Evolutionary conservation across 2,888 invertebrate genomes (phyloP).

Genomic region (Drosophila buzzatii): DNA sequence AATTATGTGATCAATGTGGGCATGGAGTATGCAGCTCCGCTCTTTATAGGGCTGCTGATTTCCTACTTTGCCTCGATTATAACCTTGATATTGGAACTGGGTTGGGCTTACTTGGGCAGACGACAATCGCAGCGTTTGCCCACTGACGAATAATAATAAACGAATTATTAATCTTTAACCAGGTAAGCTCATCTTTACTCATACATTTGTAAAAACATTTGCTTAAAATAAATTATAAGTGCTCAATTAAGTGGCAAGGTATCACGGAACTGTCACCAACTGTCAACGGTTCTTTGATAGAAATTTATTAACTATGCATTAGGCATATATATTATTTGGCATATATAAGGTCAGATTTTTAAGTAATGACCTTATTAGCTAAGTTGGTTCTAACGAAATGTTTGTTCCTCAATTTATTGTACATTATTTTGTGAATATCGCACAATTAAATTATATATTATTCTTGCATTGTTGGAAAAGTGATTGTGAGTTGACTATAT

Average conservation of each 20-base stretch:
- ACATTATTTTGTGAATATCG: constrained; percentile 57
- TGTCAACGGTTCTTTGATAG: constrained; percentile 18
- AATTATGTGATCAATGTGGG: constrained; percentile 79
- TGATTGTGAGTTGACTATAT: constrained; percentile 34
- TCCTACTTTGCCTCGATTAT: constrained; percentile 57
- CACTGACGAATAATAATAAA: background rate
- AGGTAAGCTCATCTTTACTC: constrained; percentile 16
- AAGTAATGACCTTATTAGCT: constrained; percentile 9
- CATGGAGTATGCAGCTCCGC: constrained; percentile 80
- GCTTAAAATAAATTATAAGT: constrained; percentile 1
- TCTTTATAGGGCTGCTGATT: constrained; percentile 70
- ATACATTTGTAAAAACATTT: background rate
- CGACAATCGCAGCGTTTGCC: background rate
- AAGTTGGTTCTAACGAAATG: constrained; percentile 17
- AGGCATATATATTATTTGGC: background rate
- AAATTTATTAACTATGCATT: constrained; percentile 7
- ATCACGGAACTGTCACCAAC: constrained; percentile 16
- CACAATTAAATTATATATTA: constrained; percentile 46
- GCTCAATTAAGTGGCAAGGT: constrained; percentile 16
- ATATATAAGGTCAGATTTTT: constrained; percentile 47
- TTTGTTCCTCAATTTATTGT: constrained; percentile 56
- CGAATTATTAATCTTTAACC: background rate
- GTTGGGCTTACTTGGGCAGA: constrained; percentile 35
- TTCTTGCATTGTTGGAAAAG: constrained; percentile 37
- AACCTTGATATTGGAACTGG: constrained; percentile 66